Percentiles rank a stretch among this genome's conserved stretches.
Conservation (phyloP, 2,888 invertebrate species). For the Trissolcus brochymenae region DNA sequence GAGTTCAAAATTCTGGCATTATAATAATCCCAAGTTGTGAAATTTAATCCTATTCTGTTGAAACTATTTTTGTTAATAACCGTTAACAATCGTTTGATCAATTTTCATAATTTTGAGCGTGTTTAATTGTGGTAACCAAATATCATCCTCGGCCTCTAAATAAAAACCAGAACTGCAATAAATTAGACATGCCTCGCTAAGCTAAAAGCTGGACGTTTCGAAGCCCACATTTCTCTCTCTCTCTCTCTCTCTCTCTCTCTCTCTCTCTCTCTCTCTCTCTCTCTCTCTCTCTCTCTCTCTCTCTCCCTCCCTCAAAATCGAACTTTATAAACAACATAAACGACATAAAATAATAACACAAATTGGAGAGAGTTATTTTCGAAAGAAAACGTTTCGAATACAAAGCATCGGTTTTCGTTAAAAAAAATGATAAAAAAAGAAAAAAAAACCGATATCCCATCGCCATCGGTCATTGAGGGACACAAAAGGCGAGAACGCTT, state of each 20-base stretch:
- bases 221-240: too few species aligned
- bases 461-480: not conserved
- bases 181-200: constrained; percentile 14
- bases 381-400: constrained; percentile 5
- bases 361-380: not conserved
- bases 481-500: constrained; percentile 1
- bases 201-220: constrained; percentile 10
- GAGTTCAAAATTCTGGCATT: too few species aligned
- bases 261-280: too few species aligned
- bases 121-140: constrained; percentile 8
- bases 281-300: too few species aligned
- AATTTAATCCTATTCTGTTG: too few species aligned
- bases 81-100: too few species aligned
- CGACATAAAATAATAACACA: not conserved
- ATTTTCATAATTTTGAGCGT: not conserved
- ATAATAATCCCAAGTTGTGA: too few species aligned
- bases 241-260: too few species aligned
- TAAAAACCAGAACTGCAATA: constrained; percentile 15
- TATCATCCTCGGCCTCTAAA: not conserved
- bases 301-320: too few species aligned
- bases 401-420: not conserved
- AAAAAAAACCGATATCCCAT: too few species aligned
- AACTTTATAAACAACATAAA: too few species aligned
- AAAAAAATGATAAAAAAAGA: not conserved
- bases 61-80: too few species aligned